Evolutionary conservation across 2,888 invertebrate species (phyloP).

Genomic region (Tenthredo notha): DNA sequence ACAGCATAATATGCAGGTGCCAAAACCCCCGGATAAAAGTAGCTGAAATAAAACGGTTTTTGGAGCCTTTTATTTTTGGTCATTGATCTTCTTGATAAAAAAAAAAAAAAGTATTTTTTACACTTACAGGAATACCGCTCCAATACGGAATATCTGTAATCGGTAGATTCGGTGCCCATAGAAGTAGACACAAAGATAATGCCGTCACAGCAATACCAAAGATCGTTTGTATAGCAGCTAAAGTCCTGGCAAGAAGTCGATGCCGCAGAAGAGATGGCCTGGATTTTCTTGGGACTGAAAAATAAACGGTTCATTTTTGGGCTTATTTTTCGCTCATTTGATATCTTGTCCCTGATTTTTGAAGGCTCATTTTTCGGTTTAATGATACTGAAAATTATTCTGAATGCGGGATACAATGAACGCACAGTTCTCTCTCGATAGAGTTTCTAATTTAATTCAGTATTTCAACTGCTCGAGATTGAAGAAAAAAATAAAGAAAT

Average conservation of each 20-base stretch:
- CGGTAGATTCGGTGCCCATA: constrained; percentile 82
- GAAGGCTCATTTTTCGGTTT: not conserved
- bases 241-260: constrained; percentile 78
- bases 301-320: not conserved
- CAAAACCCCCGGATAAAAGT: constrained; percentile 73
- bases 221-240: constrained; percentile 80
- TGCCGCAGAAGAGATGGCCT: constrained; percentile 79
- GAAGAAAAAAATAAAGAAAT: not conserved
- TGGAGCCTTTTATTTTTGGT: not conserved
- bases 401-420: not conserved
- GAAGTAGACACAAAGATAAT: constrained; percentile 81
- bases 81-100: not conserved
- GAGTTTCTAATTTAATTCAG: constrained; percentile 13
- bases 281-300: constrained; percentile 78
- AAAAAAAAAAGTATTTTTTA: not conserved
- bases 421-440: not conserved
- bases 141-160: constrained; percentile 83
- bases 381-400: no score
- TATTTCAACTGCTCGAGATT: not conserved
- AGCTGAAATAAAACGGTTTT: constrained; percentile 62
- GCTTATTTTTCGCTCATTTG: not conserved
- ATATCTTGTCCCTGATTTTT: not conserved
- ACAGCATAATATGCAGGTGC: constrained; percentile 72
- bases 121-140: constrained; percentile 83
- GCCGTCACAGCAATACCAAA: constrained; percentile 81